Percentiles rank a stretch among this genome's conserved stretches.
These are phyloP conservation scores for Geotrypetes seraphini DNA, from an alignment of 2,797 vertebrate genomes.

Conservation along the genomic window DNA sequence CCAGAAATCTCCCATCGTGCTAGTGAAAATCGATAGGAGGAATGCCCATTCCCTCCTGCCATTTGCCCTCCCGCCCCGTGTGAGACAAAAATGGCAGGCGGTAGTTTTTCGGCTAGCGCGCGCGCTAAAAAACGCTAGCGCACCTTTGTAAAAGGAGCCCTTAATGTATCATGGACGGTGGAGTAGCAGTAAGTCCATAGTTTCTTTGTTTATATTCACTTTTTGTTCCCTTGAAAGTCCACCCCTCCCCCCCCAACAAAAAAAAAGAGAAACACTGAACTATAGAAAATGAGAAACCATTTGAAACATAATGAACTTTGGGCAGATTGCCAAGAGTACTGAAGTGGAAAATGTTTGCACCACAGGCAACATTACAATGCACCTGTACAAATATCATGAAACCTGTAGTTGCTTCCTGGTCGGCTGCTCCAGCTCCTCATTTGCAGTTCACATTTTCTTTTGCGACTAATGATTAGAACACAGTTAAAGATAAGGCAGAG, in stretches of 20 bases:
- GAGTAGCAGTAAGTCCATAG: constrained; percentile 26
- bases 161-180: constrained; percentile 11
- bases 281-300: constrained; percentile 32
- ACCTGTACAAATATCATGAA: constrained; percentile 72
- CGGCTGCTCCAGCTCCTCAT: constrained; percentile 13
- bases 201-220: constrained; percentile 40
- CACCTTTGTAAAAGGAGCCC: too few relatives aligned
- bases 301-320: constrained; percentile 26
- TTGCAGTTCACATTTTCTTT: constrained; percentile 14
- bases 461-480: constrained; percentile 1
- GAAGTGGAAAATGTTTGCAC: constrained; percentile 76
- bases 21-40: too few relatives aligned
- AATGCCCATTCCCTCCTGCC: too few relatives aligned
- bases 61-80: too few relatives aligned
- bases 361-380: constrained; percentile 54
- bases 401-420: constrained; percentile 18
- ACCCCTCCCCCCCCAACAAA: too few relatives aligned
- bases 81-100: too few relatives aligned
- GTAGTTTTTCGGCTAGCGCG: too few relatives aligned
- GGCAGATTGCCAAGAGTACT: constrained; percentile 53
- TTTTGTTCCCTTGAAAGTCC: constrained; percentile 36
- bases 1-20: too few relatives aligned
- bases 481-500: constrained; percentile 24
- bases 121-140: too few relatives aligned
- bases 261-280: constrained; percentile 49